Evolutionary conservation across 2,888 invertebrate species (phyloP), one percentile per base, ranked within the genome.

Genomic region (Cosmia trapezina): DNA sequence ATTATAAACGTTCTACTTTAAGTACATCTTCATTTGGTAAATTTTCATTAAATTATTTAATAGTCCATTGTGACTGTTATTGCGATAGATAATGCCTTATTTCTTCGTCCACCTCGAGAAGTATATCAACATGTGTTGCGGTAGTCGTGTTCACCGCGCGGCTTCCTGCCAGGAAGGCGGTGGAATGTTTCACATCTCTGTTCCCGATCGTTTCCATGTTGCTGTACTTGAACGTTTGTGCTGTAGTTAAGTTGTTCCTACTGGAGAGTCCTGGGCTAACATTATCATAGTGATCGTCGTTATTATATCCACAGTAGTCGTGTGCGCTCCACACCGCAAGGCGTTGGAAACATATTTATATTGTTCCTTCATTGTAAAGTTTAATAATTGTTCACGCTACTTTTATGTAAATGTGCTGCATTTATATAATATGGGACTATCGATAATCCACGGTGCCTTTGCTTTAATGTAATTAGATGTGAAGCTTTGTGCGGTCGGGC

Each of bases 381-480:
- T 62, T 22, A 43, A 33, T 54, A 22, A 9, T 54, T 28, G 11
- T 65, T 80, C 37, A 59, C 47, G 51, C 70, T 57, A 75, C 43
- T 72, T 62, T 62, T 65, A 51, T 74, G 37, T 69, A 57, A 60
- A 68, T 64, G 63, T 62, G 70, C 77, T 83, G 85, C 85, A 85
- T 85, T 83, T 83, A 80, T 69, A 77, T 66, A n/a, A 60, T 84
- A 78, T 74, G 81, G 80, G 80, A 79, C 65, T 81, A 75, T 78
- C 67, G 59, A 73, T 78, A 74, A 81, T 75, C 73, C 83, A 84
- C 81, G 87, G 91, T 92, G 91, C 91, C 91, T 92, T 90, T 76
- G 89, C 89, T 87, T 86, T 78, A 69, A 68, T 72, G 67, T 77
- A 80, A 67, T 70, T 73, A 73, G 65, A 57, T 70, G 64, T 82